phyloP scores from a whole-genome alignment of 2,113 vertebrate genomes.

The Alligator sinensis region DNA sequence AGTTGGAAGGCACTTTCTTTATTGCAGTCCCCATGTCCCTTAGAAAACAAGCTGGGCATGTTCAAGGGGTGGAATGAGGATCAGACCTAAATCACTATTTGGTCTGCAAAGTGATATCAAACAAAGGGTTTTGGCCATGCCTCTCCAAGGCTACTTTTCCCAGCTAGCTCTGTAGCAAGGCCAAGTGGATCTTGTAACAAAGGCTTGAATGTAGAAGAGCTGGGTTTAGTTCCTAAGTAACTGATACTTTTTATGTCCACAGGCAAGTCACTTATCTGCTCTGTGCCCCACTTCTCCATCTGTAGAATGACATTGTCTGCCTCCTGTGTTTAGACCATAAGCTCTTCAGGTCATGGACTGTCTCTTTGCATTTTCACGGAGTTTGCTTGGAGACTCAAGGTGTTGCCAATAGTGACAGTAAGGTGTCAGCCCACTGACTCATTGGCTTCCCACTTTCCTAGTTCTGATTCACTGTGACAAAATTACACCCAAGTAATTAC shows the following conservation, averaged over 20 bases:
- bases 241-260: neutral
- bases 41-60: neutral
- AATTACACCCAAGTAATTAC: neutral
- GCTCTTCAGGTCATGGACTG: neutral
- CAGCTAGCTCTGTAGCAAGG: neutral
- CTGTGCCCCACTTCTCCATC: neutral
- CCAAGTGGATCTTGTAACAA: accelerated
- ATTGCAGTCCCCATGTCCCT: too few species aligned
- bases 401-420: neutral
- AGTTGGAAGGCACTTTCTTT: too few species aligned
- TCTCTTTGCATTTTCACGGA: neutral
- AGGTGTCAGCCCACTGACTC: neutral
- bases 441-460: constrained; percentile 1
- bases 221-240: neutral
- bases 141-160: neutral
- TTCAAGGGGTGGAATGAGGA: neutral
- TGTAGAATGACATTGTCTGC: neutral
- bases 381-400: neutral
- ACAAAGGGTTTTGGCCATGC: neutral
- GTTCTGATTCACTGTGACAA: constrained; percentile 44
- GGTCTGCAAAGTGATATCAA: too few species aligned
- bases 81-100: neutral
- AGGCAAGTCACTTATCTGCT: accelerated
- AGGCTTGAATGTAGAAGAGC: neutral
- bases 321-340: neutral